Evolutionary conservation across 2,888 invertebrate species (phyloP).

Genomic region (Alloscopus bannaensis): DNA sequence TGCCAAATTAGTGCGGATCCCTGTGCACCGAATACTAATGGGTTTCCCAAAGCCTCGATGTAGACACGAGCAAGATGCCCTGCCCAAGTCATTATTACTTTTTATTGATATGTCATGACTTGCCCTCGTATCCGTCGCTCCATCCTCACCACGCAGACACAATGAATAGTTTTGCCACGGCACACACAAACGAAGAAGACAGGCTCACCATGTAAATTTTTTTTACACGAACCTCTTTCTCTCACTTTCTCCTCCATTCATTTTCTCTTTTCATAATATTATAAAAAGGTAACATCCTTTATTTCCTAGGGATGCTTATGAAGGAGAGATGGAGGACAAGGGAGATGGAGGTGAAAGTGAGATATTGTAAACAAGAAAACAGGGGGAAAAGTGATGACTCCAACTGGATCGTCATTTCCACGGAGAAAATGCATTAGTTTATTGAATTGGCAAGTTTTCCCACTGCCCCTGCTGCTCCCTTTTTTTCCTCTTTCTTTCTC

Average conservation of each 20-base stretch:
- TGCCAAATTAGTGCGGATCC: slow-evolving; percentile 66
- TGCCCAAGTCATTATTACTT: slow-evolving; percentile 62
- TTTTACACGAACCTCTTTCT: background rate
- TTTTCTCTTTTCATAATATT: background rate
- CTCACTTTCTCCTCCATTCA: slow-evolving; percentile 2
- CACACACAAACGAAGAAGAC: no score
- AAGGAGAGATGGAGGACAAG: no score
- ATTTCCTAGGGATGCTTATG: no score
- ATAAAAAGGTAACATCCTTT: background rate
- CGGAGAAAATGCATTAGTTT: slow-evolving; percentile 65
- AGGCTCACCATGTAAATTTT: no score
- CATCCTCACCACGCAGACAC: no score
- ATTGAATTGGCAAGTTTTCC: slow-evolving; percentile 57
- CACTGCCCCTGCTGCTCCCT: slow-evolving; percentile 1
- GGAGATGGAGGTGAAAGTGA: no score
- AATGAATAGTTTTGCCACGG: no score
- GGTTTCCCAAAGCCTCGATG: slow-evolving; percentile 33
- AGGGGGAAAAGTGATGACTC: no score
- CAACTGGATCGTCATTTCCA: no score
- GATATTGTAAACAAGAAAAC: slow-evolving; percentile 41
- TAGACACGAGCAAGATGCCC: slow-evolving; percentile 54
- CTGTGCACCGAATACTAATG: slow-evolving; percentile 61
- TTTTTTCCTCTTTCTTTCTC: no score
- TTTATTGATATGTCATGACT: slow-evolving; percentile 67
- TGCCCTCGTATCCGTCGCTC: no score